Evolutionary conservation across 2,113 vertebrate species (phyloP).

Genomic region (Regulus satrapa): DNA sequence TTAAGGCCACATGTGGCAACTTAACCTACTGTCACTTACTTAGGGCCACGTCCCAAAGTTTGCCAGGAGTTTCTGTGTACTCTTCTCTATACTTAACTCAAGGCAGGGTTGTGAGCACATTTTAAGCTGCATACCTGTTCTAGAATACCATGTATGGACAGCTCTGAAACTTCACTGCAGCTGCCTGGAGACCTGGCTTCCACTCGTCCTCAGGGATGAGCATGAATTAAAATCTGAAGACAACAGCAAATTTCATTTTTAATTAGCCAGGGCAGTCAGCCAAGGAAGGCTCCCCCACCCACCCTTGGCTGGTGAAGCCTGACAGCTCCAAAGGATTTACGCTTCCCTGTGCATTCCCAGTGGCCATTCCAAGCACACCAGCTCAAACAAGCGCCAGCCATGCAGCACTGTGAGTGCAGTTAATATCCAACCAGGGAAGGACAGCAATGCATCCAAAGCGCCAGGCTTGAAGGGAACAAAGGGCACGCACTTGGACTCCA

Average conservation of each 20-base stretch:
- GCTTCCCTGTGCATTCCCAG: not conserved
- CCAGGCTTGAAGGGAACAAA: constrained; percentile 1
- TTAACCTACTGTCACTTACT: not conserved
- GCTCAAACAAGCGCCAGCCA: not conserved
- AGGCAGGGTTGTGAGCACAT: not conserved
- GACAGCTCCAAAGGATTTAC: constrained; percentile 1
- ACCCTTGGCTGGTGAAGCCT: not conserved
- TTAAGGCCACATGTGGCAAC: not conserved
- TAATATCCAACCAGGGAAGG: constrained; percentile 22
- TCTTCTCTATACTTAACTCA: not conserved
- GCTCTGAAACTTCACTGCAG: constrained; percentile 12
- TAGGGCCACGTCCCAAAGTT: not conserved
- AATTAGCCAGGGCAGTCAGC: constrained; percentile 44
- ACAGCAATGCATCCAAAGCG: not conserved
- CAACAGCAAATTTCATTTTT: constrained; percentile 46
- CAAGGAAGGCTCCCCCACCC: constrained; percentile 7
- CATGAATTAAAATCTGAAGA: constrained; percentile 42
- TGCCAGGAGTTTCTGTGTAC: not conserved
- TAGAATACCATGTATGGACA: not conserved
- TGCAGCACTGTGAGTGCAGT: not conserved
- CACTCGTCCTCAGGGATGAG: not conserved
- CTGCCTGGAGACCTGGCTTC: not conserved
- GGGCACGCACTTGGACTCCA: not conserved
- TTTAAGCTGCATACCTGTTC: not conserved
- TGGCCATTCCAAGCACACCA: not conserved